phyloP scores from a whole-genome alignment of 2,888 invertebrate genomes.

The Eupithecia vulgata region DNA sequence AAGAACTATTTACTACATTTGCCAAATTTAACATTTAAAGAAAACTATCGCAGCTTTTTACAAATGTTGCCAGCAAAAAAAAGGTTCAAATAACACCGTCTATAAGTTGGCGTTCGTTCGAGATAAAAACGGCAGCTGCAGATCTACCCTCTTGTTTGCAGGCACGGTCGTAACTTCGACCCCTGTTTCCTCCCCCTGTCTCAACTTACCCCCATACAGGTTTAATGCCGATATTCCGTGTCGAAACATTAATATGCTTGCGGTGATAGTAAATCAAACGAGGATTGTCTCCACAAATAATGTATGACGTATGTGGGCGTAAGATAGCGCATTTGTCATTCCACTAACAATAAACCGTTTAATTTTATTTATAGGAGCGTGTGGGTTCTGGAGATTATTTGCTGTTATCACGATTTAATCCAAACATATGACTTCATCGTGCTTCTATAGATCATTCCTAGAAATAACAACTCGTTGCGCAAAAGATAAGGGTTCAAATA shows the following conservation, averaged over 20 bases:
- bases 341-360: constrained; percentile 76
- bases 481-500: constrained; percentile 13
- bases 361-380: constrained; percentile 74
- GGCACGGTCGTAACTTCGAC: constrained; percentile 61
- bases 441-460: constrained; percentile 20
- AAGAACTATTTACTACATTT: background rate
- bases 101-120: constrained; percentile 53
- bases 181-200: constrained; percentile 60
- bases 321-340: constrained; percentile 76
- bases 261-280: constrained; percentile 65
- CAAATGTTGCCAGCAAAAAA: constrained; percentile 8
- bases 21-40: constrained; percentile 4
- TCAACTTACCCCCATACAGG: constrained; percentile 65
- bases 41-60: constrained; percentile 52
- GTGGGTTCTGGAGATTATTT: constrained; percentile 70
- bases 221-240: constrained; percentile 77
- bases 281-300: constrained; percentile 54
- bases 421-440: constrained; percentile 60
- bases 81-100: constrained; percentile 1
- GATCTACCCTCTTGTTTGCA: constrained; percentile 67
- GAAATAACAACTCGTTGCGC: background rate
- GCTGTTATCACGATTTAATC: constrained; percentile 60
- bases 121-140: constrained; percentile 74
- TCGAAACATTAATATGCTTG: constrained; percentile 76
- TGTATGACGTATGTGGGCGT: constrained; percentile 64